These are phyloP conservation scores for Esperia sulphurella DNA, from an alignment of 2,888 invertebrate genomes.

Conservation along the genomic window DNA sequence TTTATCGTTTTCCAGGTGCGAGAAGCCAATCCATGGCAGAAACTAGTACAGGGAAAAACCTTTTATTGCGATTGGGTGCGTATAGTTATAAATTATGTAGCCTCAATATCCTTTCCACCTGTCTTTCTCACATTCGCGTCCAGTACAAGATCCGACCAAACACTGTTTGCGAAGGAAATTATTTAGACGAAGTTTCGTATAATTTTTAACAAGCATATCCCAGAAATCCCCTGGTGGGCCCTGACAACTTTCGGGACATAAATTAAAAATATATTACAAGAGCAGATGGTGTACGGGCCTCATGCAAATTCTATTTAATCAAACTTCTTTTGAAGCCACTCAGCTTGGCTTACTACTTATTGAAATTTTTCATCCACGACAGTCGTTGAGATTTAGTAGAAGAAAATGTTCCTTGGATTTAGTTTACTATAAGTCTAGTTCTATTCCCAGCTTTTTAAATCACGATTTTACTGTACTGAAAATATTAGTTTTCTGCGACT, in stretches of 20 bases:
- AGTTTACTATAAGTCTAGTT: no score
- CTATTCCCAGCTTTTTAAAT: no score
- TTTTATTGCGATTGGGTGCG: neutral
- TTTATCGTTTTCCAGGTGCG: neutral
- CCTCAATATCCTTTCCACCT: no score
- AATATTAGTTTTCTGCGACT: no score
- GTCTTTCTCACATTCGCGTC: no score
- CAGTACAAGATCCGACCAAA: no score
- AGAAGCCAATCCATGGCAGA: neutral
- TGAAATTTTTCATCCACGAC: constrained; percentile 40
- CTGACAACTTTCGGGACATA: constrained; percentile 63
- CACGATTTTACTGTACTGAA: no score
- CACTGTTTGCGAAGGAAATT: constrained; percentile 31
- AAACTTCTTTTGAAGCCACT: constrained; percentile 38
- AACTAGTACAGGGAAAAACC: neutral
- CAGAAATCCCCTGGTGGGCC: constrained; percentile 33
- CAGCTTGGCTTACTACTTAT: constrained; percentile 32
- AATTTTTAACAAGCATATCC: constrained; percentile 47
- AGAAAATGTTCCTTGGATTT: no score
- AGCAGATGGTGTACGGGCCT: constrained; percentile 56
- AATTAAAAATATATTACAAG: constrained; percentile 72
- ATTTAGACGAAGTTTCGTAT: constrained; percentile 33
- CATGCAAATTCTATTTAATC: constrained; percentile 71
- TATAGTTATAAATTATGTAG: neutral
- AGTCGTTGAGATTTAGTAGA: neutral